These are phyloP conservation scores for Anarrhichthys ocellatus DNA, from an alignment of 2,113 vertebrate genomes.

Conservation along the genomic window DNA sequence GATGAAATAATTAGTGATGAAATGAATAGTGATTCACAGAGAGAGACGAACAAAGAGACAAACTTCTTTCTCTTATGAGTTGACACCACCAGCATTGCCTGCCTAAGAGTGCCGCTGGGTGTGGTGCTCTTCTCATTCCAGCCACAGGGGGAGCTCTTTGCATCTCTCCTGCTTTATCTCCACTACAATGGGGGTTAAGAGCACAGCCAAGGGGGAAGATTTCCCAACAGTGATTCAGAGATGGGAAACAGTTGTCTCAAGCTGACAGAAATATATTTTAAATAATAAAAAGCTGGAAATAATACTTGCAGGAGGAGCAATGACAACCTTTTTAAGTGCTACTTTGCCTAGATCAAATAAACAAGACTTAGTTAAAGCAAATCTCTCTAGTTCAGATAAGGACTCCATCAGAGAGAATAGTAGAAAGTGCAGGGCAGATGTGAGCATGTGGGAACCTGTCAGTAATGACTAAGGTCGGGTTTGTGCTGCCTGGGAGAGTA, in stretches of 20 bases:
- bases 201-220: neutral
- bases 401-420: conserved; percentile 3
- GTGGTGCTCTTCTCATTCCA: conserved; percentile 60
- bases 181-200: neutral
- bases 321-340: neutral
- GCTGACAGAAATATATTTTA: neutral
- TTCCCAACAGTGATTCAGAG: conserved; percentile 17
- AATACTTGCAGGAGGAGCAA: neutral
- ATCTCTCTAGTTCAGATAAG: conserved; percentile 6
- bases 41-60: neutral
- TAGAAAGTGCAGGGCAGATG: conserved; percentile 45
- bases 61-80: conserved; percentile 1
- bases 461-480: conserved; percentile 50
- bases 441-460: conserved; percentile 76
- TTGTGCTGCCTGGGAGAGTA: conserved; percentile 62
- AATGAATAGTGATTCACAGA: conserved; percentile 6
- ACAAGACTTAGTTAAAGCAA: neutral
- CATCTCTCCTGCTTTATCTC: neutral
- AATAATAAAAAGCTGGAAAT: conserved; percentile 1
- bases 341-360: neutral
- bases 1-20: conserved; percentile 27
- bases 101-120: conserved; percentile 13
- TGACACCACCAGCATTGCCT: neutral
- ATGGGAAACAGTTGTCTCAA: neutral
- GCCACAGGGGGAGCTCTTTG: conserved; percentile 44